Evolutionary conservation across 2,888 invertebrate species (phyloP), one percentile per base, ranked within the genome.

Genomic region (Drosophila anceps): DNA sequence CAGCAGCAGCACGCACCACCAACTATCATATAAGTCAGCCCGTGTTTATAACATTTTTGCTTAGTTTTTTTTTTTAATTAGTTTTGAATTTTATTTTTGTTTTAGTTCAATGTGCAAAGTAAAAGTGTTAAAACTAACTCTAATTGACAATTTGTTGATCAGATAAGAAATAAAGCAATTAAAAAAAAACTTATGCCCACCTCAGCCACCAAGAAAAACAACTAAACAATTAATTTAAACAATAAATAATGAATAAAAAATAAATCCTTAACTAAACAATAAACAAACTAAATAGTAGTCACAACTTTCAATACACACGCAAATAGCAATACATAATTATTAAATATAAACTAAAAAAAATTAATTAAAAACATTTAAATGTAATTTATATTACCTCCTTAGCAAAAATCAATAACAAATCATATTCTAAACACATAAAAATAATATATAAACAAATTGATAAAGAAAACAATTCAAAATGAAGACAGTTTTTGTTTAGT

Each of bases 311-410:
- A 63, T 46, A 60, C 68, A 69, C 65, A 76, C 48, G 64, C 69
- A 69, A 76, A 74, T 77, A 82, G 79, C 76, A 77, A 82, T 74
- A 65, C 51, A 69, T 66, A 73, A 71, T 58, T 57, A 67, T 41
- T 69, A 60, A 69, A 70, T 18, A n/a, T n/a, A 29, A 69, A 65
- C 1, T 18, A 41, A 48, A 62, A 68, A 29, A 59, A 74, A 73
- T 54, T 71, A 68, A 69, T 66, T 76, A 75, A 73, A 39, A 70
- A 70, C 71, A 79, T 81, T 85, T 74, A 86, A 83, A 78, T 81
- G 82, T 89, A 88, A 88, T 88, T 85, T 90, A 89, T 84, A 91
- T 91, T 91, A 91, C 91, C 90, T 91, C 91, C 90, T 91, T 91
- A 91, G 91, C 88, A 87, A 91, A 91, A 91, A 85, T 84, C 88